These are phyloP conservation scores for Syrista parreyssii DNA, from an alignment of 2,888 invertebrate species.

Conservation along the genomic window DNA sequence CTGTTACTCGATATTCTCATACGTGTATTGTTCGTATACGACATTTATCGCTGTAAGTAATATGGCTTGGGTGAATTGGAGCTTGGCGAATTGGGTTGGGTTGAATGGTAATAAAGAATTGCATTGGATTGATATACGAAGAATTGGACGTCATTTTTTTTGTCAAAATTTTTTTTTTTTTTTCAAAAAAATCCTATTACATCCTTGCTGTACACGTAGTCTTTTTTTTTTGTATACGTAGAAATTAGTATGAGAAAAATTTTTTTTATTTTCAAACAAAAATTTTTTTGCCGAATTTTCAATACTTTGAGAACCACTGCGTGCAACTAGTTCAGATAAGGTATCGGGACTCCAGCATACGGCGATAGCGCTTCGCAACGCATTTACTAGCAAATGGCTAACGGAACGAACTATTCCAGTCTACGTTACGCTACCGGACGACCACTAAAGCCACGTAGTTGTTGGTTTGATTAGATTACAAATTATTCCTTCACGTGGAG, in stretches of 20 bases:
- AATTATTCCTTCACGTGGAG: slow-evolving; percentile 21
- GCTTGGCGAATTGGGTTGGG: neutral
- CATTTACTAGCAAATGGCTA: slow-evolving; percentile 30
- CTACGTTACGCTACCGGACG: slow-evolving; percentile 17
- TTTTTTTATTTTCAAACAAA: neutral
- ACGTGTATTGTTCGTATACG: neutral
- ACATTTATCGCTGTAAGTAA: neutral
- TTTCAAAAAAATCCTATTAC: neutral
- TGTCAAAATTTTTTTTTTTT: neutral
- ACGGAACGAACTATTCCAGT: neutral
- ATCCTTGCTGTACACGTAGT: neutral
- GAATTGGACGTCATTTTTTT: neutral
- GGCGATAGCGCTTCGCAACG: slow-evolving; percentile 54
- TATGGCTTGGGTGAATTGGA: neutral
- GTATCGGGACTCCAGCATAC: slow-evolving; percentile 48
- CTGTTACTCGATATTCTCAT: slow-evolving; percentile 32
- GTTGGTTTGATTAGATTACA: slow-evolving; percentile 33
- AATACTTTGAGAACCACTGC: slow-evolving; percentile 54
- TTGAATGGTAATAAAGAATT: neutral
- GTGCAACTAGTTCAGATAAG: slow-evolving; percentile 64
- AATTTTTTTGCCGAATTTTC: neutral
- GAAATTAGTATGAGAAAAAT: neutral
- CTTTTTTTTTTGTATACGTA: neutral
- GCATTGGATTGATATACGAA: neutral
- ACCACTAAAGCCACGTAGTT: slow-evolving; percentile 14